Conservation (phyloP, 2,888 invertebrate genomes). For the Papilio protenor region DNA sequence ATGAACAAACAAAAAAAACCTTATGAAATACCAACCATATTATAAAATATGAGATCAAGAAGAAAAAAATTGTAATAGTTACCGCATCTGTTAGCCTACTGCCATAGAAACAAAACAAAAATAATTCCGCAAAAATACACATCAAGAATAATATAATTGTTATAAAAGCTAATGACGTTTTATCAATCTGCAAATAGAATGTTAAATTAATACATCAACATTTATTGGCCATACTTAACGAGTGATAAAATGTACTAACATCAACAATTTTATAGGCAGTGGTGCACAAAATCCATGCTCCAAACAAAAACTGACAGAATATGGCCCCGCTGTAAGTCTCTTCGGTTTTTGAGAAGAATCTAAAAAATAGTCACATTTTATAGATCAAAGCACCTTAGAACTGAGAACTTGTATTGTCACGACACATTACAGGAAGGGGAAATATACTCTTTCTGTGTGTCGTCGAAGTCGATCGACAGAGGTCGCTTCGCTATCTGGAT, state of each 20-base stretch:
- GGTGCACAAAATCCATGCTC: constrained; percentile 55
- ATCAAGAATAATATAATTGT: constrained; percentile 64
- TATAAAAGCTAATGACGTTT: constrained; percentile 53
- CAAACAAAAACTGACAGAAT: constrained; percentile 53
- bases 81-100: constrained; percentile 63
- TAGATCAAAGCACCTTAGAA: no score
- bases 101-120: constrained; percentile 65
- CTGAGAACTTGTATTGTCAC: no score
- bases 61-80: constrained; percentile 24
- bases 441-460: no score
- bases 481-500: no score
- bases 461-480: no score
- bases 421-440: no score
- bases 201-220: not conserved
- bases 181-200: not conserved
- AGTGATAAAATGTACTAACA: constrained; percentile 46
- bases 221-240: not conserved
- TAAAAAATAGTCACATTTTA: constrained; percentile 30
- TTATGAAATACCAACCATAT: no score
- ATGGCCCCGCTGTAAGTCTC: constrained; percentile 53
- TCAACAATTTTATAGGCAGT: constrained; percentile 39
- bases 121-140: constrained; percentile 63
- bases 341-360: constrained; percentile 50
- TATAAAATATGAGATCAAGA: not conserved
- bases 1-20: not conserved